A percentile compares a stretch with the other conserved stretches of the same genome.
Conservation (phyloP, 1,140 invertebrate genomes). For the Gryon sp. region DNA sequence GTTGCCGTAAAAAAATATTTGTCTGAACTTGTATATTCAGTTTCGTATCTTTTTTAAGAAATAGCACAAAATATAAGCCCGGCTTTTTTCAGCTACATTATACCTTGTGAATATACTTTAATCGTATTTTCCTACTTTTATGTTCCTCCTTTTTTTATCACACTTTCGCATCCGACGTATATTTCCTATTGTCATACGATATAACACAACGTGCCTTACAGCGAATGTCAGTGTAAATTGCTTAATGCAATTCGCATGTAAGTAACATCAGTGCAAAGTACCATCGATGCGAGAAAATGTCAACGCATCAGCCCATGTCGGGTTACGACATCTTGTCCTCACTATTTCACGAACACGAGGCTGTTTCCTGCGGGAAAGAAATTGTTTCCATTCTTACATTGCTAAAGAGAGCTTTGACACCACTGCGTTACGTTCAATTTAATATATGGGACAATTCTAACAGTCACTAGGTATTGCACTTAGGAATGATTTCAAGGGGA, state of each 20-base stretch:
- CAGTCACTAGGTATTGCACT: constrained; percentile 44
- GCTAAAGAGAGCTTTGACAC: constrained; percentile 47
- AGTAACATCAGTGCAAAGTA: constrained; percentile 62
- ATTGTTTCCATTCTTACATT: constrained; percentile 56
- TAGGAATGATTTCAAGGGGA: constrained; percentile 30
- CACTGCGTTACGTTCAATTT: constrained; percentile 51
- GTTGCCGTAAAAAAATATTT: too few species aligned
- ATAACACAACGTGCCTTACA: constrained; percentile 56
- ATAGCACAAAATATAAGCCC: too few species aligned
- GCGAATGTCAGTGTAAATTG: constrained; percentile 62
- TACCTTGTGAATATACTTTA: too few species aligned
- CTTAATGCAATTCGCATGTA: constrained; percentile 66
- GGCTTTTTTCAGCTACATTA: too few species aligned
- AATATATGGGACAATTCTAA: constrained; percentile 41
- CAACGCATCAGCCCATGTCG: constrained; percentile 62
- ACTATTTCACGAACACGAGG: constrained; percentile 49
- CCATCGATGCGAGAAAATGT: constrained; percentile 61
- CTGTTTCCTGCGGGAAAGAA: constrained; percentile 53
- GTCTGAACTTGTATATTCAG: too few species aligned
- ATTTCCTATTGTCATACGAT: constrained; percentile 56
- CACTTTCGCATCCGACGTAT: constrained; percentile 35
- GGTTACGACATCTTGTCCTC: constrained; percentile 61
- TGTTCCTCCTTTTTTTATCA: too few species aligned
- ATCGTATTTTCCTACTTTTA: constrained; percentile 49
- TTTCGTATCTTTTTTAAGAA: too few species aligned